These are phyloP conservation scores for Biston stratarius DNA, from an alignment of 2,888 invertebrate species.

Conservation along the genomic window DNA sequence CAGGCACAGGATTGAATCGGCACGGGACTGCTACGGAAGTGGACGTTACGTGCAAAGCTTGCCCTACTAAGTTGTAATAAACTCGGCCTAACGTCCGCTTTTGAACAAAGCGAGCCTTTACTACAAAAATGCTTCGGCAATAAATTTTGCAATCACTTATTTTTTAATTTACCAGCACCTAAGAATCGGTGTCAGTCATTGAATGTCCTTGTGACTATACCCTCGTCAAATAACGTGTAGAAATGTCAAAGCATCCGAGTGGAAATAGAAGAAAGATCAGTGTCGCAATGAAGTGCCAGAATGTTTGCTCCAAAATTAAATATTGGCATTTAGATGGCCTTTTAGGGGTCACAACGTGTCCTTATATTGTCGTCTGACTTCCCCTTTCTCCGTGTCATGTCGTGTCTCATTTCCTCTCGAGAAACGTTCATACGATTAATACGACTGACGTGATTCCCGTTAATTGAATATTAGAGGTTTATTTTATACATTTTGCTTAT, in stretches of 20 bases:
- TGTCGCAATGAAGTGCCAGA: constrained; percentile 13
- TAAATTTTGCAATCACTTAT: constrained; percentile 23
- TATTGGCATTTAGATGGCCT: constrained; percentile 20
- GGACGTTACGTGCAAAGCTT: constrained; percentile 52
- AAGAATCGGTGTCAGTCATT: constrained; percentile 6
- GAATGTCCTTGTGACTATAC: constrained; percentile 22
- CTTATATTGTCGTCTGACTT: constrained; percentile 4
- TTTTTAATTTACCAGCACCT: neutral
- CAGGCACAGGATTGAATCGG: constrained; percentile 52
- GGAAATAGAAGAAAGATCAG: constrained; percentile 22
- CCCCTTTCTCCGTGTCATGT: neutral
- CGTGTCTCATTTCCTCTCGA: constrained; percentile 17
- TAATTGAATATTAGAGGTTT: constrained; percentile 11
- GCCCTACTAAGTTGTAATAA: constrained; percentile 58
- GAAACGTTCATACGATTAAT: constrained; percentile 8
- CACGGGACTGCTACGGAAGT: constrained; percentile 52
- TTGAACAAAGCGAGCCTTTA: constrained; percentile 33
- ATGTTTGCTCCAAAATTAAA: constrained; percentile 12
- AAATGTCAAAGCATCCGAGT: constrained; percentile 25
- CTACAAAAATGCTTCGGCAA: constrained; percentile 32
- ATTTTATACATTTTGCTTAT: too few relatives aligned
- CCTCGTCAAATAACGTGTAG: constrained; percentile 26
- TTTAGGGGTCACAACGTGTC: constrained; percentile 15
- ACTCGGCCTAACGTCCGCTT: constrained; percentile 38
- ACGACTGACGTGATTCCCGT: constrained; percentile 3